Evolutionary conservation across 2,888 invertebrate species (phyloP).

Genomic region (Lochmaea crataegi): DNA sequence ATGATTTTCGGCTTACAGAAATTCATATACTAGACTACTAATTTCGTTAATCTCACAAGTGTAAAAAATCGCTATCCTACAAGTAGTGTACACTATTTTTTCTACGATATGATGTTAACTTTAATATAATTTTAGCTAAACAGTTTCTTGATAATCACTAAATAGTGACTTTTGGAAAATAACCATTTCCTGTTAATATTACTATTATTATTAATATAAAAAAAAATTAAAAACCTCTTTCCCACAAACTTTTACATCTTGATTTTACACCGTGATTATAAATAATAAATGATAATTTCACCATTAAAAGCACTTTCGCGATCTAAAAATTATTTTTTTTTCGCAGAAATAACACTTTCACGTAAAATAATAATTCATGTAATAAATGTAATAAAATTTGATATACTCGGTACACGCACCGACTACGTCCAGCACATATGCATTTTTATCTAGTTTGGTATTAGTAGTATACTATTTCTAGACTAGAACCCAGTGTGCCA

Average conservation of each 20-base stretch:
- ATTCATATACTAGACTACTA: too few species aligned
- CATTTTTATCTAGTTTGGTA: slow-evolving; percentile 36
- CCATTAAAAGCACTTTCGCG: slow-evolving; percentile 9
- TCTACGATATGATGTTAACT: too few species aligned
- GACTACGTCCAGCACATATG: slow-evolving; percentile 24
- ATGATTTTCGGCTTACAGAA: too few species aligned
- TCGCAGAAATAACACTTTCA: slow-evolving; percentile 27
- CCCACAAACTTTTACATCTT: neutral
- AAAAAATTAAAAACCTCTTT: neutral
- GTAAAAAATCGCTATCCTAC: too few species aligned
- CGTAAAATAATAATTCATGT: slow-evolving; percentile 4
- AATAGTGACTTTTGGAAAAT: too few species aligned
- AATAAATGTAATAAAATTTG: neutral
- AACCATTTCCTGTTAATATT: neutral
- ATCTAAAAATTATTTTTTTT: neutral
- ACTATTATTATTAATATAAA: neutral
- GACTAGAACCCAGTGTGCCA: slow-evolving; percentile 44
- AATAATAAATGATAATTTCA: slow-evolving; percentile 15
- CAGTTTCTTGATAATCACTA: too few species aligned
- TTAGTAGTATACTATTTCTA: slow-evolving; percentile 43
- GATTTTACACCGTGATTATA: neutral
- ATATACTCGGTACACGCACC: slow-evolving; percentile 20
- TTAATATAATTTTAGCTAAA: too few species aligned
- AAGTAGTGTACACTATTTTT: too few species aligned
- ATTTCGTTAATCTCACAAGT: too few species aligned